phyloP scores from a whole-genome alignment of 1,140 invertebrate genomes.

The Chymomyza costata region DNA sequence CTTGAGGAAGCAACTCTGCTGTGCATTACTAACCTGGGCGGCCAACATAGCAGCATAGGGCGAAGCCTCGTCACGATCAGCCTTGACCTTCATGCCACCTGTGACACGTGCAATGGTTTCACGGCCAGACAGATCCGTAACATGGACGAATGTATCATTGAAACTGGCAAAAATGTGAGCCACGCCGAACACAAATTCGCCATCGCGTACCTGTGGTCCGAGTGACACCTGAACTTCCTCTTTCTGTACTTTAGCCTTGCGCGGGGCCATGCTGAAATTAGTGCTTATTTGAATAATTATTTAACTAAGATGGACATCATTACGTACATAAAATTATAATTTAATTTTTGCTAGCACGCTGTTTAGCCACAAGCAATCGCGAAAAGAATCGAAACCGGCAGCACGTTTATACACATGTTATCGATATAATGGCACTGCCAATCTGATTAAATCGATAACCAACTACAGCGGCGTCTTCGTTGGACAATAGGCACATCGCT shows the following conservation, averaged over 20 bases:
- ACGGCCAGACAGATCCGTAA: slow-evolving; percentile 97
- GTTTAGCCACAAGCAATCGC: no score
- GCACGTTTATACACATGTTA: no score
- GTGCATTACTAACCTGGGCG: slow-evolving; percentile 83
- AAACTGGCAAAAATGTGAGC: slow-evolving; percentile 99
- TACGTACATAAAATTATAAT: no score
- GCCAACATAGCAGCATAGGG: slow-evolving; percentile 99
- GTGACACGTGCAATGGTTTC: slow-evolving; percentile 98
- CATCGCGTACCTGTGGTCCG: slow-evolving; percentile 96
- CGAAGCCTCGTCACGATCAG: slow-evolving; percentile 98
- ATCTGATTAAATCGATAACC: no score
- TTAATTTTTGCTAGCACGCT: no score
- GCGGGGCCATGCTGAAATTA: slow-evolving; percentile 97
- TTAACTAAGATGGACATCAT: no score
- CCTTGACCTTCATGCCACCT: slow-evolving; percentile 99
- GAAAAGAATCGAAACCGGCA: no score
- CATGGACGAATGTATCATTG: slow-evolving; percentile 99
- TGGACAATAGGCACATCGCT: no score
- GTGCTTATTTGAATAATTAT: no score
- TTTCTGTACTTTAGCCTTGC: slow-evolving; percentile 95
- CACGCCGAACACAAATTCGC: slow-evolving; percentile 97
- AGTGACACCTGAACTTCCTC: slow-evolving; percentile 96
- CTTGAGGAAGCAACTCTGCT: neutral
- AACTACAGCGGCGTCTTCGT: no score
- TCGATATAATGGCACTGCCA: no score